A percentile compares a stretch with the other conserved stretches of the same genome.
Conservation (phyloP, 37 sponge, comb jelly and placozoan genomes). For the Cladorhizidae sp. region DNA sequence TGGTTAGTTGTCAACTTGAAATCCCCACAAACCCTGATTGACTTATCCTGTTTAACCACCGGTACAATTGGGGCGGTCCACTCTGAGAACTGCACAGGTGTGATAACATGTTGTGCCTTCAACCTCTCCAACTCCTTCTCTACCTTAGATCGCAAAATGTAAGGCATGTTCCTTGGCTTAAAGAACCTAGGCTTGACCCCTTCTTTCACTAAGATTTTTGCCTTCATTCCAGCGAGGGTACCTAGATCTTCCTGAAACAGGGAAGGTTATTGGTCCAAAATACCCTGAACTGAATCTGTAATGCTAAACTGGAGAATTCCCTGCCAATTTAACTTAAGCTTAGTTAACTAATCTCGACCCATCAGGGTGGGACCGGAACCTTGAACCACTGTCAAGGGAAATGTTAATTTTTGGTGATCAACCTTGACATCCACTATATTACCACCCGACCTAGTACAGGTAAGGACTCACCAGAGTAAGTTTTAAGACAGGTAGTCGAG, state of each 20-base stretch:
- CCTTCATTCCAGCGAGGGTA: background rate
- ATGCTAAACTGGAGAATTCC: background rate
- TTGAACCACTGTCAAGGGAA: background rate
- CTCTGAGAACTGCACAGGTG: background rate
- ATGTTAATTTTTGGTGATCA: no score
- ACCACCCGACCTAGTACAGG: no score
- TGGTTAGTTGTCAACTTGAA: background rate
- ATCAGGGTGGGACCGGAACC: conserved; percentile 31
- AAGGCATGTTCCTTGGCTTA: background rate
- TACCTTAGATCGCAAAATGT: background rate
- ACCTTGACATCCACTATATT: no score
- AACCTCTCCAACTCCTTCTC: background rate
- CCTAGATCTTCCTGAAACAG: background rate
- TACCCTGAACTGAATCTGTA: background rate
- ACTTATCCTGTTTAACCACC: background rate
- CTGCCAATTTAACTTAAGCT: background rate
- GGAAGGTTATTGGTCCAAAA: background rate
- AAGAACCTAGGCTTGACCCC: background rate
- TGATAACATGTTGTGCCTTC: background rate
- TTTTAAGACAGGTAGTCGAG: background rate
- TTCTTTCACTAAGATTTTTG: background rate
- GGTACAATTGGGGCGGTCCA: background rate
- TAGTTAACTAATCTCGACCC: conserved; percentile 31
- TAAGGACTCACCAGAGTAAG: background rate
- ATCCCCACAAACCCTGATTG: background rate